Conservation (phyloP, 1,140 invertebrate species). For the Drosophila virilis region DNA sequence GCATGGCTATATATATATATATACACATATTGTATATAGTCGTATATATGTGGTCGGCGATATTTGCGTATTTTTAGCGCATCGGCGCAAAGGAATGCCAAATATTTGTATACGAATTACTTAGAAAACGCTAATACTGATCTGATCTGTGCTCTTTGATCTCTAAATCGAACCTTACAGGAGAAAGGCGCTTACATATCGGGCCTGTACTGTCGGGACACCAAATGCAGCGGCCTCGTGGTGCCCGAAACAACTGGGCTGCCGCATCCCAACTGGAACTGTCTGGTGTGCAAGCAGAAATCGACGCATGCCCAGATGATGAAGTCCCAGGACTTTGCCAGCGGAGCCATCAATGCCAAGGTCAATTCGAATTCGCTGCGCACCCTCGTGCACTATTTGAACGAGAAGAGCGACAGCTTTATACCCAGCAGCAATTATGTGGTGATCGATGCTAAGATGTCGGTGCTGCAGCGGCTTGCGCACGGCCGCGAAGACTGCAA, state of each 20-base stretch:
- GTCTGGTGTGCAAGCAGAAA: constrained; percentile 77
- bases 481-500: constrained; percentile 70
- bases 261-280: constrained; percentile 81
- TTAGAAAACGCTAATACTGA: constrained; percentile 16
- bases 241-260: constrained; percentile 76
- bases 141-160: constrained; percentile 36
- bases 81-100: constrained; percentile 29
- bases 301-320: constrained; percentile 79
- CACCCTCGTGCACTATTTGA: constrained; percentile 72
- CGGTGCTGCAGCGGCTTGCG: constrained; percentile 61
- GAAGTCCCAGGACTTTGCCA: constrained; percentile 79
- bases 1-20: constrained; percentile 7
- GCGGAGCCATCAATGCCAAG: constrained; percentile 78
- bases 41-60: constrained; percentile 13
- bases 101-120: constrained; percentile 11
- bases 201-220: constrained; percentile 77
- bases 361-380: constrained; percentile 75
- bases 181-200: constrained; percentile 79
- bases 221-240: constrained; percentile 73
- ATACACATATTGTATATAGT: constrained; percentile 5
- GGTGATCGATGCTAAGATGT: constrained; percentile 79
- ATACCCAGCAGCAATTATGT: constrained; percentile 76
- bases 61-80: constrained; percentile 40
- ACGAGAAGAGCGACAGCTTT: constrained; percentile 75
- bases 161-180: constrained; percentile 26